phyloP scores from a whole-genome alignment of 1,140 invertebrate genomes.

The Lucilia cuprina region DNA sequence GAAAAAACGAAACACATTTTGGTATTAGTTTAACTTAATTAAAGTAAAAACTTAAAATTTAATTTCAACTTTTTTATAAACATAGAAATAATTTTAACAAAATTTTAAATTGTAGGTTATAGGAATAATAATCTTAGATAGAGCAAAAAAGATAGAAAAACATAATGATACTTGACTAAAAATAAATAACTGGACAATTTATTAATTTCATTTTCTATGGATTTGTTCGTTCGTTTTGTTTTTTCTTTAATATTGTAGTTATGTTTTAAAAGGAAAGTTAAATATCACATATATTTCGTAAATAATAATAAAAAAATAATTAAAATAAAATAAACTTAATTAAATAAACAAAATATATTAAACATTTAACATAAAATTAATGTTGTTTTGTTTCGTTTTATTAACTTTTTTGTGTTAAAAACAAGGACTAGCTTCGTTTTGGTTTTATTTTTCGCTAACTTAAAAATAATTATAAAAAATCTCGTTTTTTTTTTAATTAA shows the following conservation, averaged over 20 bases:
- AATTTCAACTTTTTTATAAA: background rate
- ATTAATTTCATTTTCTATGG: constrained; percentile 52
- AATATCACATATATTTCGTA: constrained; percentile 27
- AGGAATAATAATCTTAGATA: background rate
- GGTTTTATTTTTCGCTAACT: background rate
- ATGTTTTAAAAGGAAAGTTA: constrained; percentile 41
- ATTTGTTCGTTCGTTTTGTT: constrained; percentile 39
- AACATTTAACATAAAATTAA: background rate
- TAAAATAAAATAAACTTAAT: background rate
- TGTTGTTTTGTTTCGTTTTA: background rate
- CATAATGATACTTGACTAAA: background rate
- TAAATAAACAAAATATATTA: background rate
- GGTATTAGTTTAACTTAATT: constrained; percentile 40
- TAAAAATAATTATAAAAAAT: constrained; percentile 7
- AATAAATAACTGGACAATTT: constrained; percentile 38
- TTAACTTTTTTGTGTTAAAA: background rate
- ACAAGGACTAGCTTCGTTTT: constrained; percentile 34
- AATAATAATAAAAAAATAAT: background rate
- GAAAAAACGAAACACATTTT: constrained; percentile 34
- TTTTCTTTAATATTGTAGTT: background rate
- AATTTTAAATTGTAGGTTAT: background rate
- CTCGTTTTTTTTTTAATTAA: background rate
- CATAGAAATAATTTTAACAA: constrained; percentile 21
- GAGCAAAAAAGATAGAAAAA: background rate
- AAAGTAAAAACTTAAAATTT: background rate